These are phyloP conservation scores for Andrena fulva DNA, from an alignment of 2,888 invertebrate genomes.

Conservation along the genomic window DNA sequence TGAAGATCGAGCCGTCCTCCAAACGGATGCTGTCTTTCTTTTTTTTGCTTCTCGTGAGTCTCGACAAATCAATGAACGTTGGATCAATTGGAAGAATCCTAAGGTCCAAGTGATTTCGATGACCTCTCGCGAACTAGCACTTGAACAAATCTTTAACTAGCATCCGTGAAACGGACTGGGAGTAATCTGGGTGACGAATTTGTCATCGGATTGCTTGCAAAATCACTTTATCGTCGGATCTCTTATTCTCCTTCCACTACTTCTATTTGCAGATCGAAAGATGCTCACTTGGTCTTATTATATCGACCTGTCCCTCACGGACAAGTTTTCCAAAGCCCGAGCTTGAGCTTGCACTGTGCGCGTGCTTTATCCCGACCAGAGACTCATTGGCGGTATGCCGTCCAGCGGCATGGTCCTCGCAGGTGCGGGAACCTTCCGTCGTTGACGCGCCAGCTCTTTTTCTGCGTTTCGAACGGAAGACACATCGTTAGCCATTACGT, in stretches of 20 bases:
- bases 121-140: too few relatives aligned
- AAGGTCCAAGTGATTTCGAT: too few relatives aligned
- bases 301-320: background rate
- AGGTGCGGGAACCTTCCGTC: slow-evolving; percentile 47
- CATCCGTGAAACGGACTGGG: too few relatives aligned
- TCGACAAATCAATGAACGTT: too few relatives aligned
- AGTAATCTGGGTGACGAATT: too few relatives aligned
- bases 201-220: background rate
- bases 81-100: too few relatives aligned
- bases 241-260: background rate
- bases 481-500: slow-evolving; percentile 52
- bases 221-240: background rate
- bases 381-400: slow-evolving; percentile 37
- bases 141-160: too few relatives aligned
- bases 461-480: slow-evolving; percentile 35
- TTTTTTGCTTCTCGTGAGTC: background rate
- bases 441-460: slow-evolving; percentile 57
- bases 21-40: background rate
- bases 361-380: background rate
- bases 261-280: background rate
- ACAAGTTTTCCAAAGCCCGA: too few relatives aligned
- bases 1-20: slow-evolving; percentile 4
- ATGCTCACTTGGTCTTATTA: background rate
- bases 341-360: background rate
- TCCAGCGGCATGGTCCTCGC: slow-evolving; percentile 23